A percentile compares a stretch with the other conserved stretches of the same genome.
Evolutionary conservation across 2,888 invertebrate species (phyloP).

Genomic region (Trachelus stipa): DNA sequence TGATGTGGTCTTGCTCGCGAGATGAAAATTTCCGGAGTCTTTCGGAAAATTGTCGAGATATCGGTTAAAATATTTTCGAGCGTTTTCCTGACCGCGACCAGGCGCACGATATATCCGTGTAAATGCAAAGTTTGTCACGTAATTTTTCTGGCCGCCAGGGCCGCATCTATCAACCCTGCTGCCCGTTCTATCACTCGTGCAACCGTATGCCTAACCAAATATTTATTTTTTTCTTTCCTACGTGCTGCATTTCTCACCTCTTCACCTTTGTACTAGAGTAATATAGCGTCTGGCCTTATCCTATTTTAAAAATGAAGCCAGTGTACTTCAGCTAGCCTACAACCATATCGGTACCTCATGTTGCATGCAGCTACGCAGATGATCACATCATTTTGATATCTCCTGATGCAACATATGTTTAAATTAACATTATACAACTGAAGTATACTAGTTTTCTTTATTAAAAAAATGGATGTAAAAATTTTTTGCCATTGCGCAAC

Average conservation of each 20-base stretch:
- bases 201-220: slow-evolving; percentile 18
- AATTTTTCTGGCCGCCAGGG: slow-evolving; percentile 58
- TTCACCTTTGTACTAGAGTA: not conserved
- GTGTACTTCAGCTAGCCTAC: not conserved
- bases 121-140: slow-evolving; percentile 62
- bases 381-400: not conserved
- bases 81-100: slow-evolving; percentile 43
- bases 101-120: slow-evolving; percentile 55
- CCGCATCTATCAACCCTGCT: slow-evolving; percentile 55
- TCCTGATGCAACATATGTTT: not conserved
- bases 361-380: not conserved
- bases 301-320: not conserved
- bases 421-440: not conserved
- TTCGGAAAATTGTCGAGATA: slow-evolving; percentile 40
- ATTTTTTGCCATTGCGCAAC: not conserved
- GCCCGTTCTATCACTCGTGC: slow-evolving; percentile 15
- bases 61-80: slow-evolving; percentile 52
- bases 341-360: not conserved
- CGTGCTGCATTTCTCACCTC: not conserved
- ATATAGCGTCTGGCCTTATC: not conserved
- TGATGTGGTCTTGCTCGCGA: slow-evolving; percentile 27
- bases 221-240: slow-evolving; percentile 11
- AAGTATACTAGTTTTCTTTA: not conserved
- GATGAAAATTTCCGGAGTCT: slow-evolving; percentile 36
- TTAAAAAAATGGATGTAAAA: not conserved